phyloP scores from a whole-genome alignment of 2,888 invertebrate genomes.

The Kryphioiulus occultus region DNA sequence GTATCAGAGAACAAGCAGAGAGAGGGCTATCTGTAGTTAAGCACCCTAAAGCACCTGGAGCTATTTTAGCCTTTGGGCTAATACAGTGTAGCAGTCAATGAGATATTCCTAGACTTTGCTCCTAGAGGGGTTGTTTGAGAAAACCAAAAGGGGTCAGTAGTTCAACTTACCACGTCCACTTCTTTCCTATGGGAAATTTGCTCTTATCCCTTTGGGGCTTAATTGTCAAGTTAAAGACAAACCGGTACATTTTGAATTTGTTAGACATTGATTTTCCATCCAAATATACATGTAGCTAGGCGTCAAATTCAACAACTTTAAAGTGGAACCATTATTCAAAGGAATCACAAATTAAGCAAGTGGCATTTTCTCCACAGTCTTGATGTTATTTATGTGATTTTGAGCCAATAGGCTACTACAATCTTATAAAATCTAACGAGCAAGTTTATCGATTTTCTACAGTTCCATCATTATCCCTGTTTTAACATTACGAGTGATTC shows the following conservation, averaged over 20 bases:
- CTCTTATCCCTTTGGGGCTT: neutral
- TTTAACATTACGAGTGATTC: too few relatives aligned
- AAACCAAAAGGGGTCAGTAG: slow-evolving; percentile 19
- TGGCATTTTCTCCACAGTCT: too few relatives aligned
- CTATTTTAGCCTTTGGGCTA: neutral
- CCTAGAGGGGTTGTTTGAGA: neutral
- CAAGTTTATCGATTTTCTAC: too few relatives aligned
- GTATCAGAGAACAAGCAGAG: neutral
- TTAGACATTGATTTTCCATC: neutral
- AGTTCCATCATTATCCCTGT: too few relatives aligned
- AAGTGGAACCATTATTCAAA: too few relatives aligned
- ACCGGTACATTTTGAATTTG: neutral
- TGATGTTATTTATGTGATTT: too few relatives aligned
- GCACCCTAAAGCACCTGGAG: neutral
- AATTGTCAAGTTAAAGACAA: neutral
- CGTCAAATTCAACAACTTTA: too few relatives aligned
- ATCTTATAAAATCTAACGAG: too few relatives aligned
- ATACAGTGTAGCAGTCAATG: neutral
- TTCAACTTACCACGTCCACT: neutral
- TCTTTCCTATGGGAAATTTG: neutral
- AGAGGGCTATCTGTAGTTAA: neutral
- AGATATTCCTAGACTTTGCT: slow-evolving; percentile 6
- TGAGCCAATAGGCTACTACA: too few relatives aligned
- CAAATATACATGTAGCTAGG: neutral
- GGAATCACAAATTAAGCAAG: too few relatives aligned